Conservation (phyloP, 2,797 vertebrate genomes). For the Eospalax fontanierii region DNA sequence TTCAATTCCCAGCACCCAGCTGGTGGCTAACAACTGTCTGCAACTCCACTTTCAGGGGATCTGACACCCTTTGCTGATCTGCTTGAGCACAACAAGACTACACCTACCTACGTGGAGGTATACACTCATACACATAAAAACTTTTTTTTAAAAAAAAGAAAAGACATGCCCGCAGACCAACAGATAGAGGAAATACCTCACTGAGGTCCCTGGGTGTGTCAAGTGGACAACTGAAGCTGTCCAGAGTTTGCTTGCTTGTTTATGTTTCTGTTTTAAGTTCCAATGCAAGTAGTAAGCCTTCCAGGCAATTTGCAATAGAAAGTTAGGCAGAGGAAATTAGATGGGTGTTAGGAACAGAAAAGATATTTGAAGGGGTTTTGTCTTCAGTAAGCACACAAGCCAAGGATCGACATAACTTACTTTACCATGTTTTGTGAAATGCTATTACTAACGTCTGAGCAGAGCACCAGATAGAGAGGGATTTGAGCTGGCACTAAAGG, state of each 20-base stretch:
- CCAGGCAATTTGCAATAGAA: neutral
- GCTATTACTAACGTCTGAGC: neutral
- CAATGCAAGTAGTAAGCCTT: neutral
- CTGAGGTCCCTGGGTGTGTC: too few species aligned
- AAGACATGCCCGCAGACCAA: too few species aligned
- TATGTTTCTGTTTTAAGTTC: neutral
- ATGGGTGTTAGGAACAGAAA: neutral
- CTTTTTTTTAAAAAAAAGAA: too few species aligned
- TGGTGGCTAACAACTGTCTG: too few species aligned
- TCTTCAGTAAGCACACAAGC: neutral
- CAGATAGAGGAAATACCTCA: too few species aligned
- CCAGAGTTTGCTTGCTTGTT: neutral
- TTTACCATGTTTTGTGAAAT: neutral
- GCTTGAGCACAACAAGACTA: too few species aligned
- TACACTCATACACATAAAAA: too few species aligned
- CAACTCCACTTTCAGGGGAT: too few species aligned
- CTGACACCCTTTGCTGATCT: too few species aligned
- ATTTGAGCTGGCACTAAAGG: neutral
- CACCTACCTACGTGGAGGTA: too few species aligned
- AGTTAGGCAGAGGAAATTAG: neutral
- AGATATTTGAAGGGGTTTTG: neutral
- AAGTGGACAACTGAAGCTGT: too few species aligned
- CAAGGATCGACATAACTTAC: neutral
- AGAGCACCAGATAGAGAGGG: neutral
- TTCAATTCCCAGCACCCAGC: too few species aligned